Evolutionary conservation across 2,797 vertebrate species (phyloP).

Genomic region (Esox lucius): DNA sequence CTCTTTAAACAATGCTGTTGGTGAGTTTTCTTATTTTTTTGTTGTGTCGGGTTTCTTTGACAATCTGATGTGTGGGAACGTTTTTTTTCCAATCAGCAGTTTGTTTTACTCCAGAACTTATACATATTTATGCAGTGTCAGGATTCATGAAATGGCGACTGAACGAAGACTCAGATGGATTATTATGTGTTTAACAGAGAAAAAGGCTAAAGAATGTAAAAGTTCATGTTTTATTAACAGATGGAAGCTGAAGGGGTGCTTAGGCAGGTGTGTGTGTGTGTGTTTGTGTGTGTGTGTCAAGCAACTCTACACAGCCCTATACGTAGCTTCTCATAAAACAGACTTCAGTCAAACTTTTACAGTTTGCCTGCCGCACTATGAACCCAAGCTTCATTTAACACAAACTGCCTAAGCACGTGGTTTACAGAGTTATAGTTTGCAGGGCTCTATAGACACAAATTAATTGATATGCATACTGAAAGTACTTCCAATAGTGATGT

Average conservation of each 20-base stretch:
- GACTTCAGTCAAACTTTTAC: constrained; percentile 40
- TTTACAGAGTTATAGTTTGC: not conserved
- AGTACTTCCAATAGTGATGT: not conserved
- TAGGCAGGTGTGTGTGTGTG: not conserved
- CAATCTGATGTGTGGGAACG: constrained; percentile 20
- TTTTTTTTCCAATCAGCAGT: constrained; percentile 42
- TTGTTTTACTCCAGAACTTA: constrained; percentile 44
- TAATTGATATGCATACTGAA: not conserved
- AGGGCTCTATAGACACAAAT: not conserved
- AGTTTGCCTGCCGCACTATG: constrained; percentile 49
- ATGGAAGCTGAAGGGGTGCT: not conserved
- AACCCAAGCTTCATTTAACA: constrained; percentile 25
- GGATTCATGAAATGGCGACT: not conserved
- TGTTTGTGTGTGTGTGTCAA: not conserved
- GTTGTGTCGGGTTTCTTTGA: too few species aligned
- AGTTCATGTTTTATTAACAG: not conserved
- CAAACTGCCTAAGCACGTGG: not conserved
- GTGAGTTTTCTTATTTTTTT: constrained; percentile 20
- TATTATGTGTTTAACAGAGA: not conserved
- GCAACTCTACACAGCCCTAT: not conserved
- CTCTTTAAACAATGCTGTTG: not conserved
- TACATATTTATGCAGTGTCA: not conserved
- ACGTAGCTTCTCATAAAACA: constrained; percentile 4
- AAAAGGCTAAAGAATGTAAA: too few species aligned
- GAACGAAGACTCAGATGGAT: not conserved